These are phyloP conservation scores for Enteromius afrohamiltoni DNA, from an alignment of 2,797 vertebrate genomes.

Conservation along the genomic window DNA sequence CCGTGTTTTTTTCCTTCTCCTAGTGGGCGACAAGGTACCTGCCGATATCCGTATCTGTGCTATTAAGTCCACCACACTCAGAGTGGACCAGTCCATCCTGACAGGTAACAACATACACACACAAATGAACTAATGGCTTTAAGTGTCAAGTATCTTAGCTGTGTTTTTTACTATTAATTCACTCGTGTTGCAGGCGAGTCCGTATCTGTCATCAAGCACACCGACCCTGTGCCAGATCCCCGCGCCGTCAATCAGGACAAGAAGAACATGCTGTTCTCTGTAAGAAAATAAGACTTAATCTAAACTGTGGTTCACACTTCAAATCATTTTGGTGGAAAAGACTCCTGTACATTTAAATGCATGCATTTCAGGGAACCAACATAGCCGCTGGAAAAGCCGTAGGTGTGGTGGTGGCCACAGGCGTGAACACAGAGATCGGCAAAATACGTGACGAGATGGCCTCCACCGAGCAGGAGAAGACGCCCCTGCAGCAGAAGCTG, in stretches of 20 bases:
- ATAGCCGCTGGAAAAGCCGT: constrained; percentile 95
- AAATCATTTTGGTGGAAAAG: neutral
- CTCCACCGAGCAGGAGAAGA: constrained; percentile 94
- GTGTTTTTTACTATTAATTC: neutral
- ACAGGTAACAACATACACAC: too few species aligned
- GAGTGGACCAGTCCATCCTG: constrained; percentile 97
- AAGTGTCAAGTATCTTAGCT: neutral
- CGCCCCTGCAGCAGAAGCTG: constrained; percentile 95
- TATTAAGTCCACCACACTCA: constrained; percentile 96
- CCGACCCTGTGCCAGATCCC: constrained; percentile 96
- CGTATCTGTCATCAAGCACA: constrained; percentile 97
- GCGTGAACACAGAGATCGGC: constrained; percentile 95
- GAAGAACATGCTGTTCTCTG: constrained; percentile 99
- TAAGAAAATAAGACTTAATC: constrained; percentile 73
- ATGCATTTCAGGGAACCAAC: constrained; percentile 87
- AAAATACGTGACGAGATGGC: constrained; percentile 99
- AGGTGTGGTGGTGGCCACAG: constrained; percentile 92
- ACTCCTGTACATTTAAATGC: neutral
- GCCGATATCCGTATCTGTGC: constrained; percentile 96
- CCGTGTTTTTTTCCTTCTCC: neutral
- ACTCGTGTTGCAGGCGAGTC: constrained; percentile 82
- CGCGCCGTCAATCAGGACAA: constrained; percentile 99
- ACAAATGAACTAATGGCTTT: too few species aligned
- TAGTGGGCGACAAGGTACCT: constrained; percentile 99
- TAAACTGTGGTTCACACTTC: constrained; percentile 48